Evolutionary conservation across 2,797 vertebrate genomes (phyloP).

Genomic region (Ataeniobius toweri): DNA sequence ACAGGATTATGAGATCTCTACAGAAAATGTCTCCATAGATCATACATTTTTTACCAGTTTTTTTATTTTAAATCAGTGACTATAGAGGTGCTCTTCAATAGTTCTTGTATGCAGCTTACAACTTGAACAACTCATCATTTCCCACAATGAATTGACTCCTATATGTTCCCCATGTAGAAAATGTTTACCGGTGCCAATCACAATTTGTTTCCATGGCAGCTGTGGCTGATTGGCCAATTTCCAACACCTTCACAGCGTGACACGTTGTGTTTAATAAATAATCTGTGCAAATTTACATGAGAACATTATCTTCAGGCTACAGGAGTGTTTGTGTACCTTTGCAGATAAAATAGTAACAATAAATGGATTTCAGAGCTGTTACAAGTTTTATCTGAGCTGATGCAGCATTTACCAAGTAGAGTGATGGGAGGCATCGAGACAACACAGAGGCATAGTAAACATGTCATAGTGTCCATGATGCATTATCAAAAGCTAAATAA

Average conservation of each 20-base stretch:
- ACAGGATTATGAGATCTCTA: background rate
- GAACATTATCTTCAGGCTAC: slow-evolving; percentile 5
- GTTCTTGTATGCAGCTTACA: background rate
- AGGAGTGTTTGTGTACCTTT: slow-evolving; percentile 34
- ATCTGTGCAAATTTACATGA: slow-evolving; percentile 47
- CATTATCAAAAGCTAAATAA: background rate
- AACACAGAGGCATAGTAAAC: background rate
- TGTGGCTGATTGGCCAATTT: slow-evolving; percentile 40
- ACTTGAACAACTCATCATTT: slow-evolving; percentile 19
- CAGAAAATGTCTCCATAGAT: too few relatives aligned
- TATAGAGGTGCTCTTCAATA: background rate
- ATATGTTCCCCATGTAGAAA: slow-evolving; percentile 33
- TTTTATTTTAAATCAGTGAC: background rate
- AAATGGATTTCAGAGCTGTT: background rate
- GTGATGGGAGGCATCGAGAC: background rate
- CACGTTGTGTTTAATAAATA: slow-evolving; percentile 26
- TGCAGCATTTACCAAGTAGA: background rate
- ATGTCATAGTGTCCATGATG: background rate
- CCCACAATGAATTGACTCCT: slow-evolving; percentile 32
- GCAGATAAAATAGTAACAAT: background rate
- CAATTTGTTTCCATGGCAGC: slow-evolving; percentile 66
- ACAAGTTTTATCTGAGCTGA: background rate
- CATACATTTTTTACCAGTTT: background rate
- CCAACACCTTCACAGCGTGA: slow-evolving; percentile 43
- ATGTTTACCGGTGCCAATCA: slow-evolving; percentile 54